A percentile compares a stretch with the other conserved stretches of the same genome.
Conservation (phyloP, 23 tunicate species). For the Clavelina lepadiformis region DNA sequence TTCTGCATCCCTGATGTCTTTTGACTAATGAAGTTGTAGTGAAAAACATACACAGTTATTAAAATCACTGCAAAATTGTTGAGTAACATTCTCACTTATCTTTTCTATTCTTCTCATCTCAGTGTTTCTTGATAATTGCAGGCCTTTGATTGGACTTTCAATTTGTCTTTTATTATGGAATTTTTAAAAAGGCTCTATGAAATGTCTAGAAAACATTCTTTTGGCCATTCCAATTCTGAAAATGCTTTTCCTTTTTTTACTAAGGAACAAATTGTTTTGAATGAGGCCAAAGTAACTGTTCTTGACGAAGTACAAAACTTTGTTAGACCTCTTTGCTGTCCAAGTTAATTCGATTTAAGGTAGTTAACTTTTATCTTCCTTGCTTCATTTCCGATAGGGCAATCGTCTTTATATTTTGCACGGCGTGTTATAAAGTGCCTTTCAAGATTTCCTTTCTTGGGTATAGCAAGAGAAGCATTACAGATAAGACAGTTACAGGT, state of each 20-base stretch:
- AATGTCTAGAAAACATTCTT: conserved; percentile 2
- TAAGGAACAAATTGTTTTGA: not conserved
- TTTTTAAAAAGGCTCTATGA: not conserved
- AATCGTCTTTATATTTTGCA: not conserved
- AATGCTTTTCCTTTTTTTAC: conserved; percentile 5
- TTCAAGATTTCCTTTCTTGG: conserved; percentile 11
- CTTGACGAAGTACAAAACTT: not conserved
- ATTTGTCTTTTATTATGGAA: not conserved
- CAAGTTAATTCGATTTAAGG: not conserved
- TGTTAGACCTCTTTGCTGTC: conserved; percentile 7
- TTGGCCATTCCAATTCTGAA: not conserved
- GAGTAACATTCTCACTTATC: not conserved
- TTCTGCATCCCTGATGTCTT: conserved; percentile 8
- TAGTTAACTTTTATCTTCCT: conserved; percentile 3
- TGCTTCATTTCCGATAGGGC: conserved; percentile 1
- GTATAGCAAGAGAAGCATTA: conserved; percentile 2
- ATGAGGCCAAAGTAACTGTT: conserved; percentile 6
- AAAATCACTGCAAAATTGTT: not conserved
- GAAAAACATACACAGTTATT: not conserved
- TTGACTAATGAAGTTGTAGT: not conserved
- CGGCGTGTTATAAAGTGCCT: conserved; percentile 1
- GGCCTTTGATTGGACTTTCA: not conserved
- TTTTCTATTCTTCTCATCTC: not conserved
- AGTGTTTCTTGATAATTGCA: not conserved
- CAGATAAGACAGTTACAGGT: conserved; percentile 1